Base-by-base conservation (phyloP, 2,797 vertebrate genomes). In the Distichodus sexfasciatus region DNA sequence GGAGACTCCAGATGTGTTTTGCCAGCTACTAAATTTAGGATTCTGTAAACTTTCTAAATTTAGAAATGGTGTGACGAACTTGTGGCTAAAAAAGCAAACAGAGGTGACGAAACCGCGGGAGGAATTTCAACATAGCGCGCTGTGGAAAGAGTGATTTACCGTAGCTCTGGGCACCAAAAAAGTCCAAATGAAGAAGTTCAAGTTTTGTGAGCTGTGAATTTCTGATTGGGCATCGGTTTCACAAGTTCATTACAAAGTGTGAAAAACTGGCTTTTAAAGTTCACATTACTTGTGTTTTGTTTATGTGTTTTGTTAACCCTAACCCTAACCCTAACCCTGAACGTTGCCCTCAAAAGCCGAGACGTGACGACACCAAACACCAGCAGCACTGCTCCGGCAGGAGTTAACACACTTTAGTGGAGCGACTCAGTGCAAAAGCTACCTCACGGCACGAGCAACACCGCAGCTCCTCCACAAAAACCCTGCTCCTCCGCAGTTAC, bases 401-500 rank as follows among this genome's bases (percentile, higher is more conserved):
- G 19, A 21, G 8, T 15, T 40, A 54, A 43, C 38, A 14, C 7
- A 7, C 10, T 10, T 19, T 31, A 19, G 38, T 43, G 14, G 36
- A 9, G 11, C 1, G 28, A 36, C 33, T 75, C 43, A 19, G 31
- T 63, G 40, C 21, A n/a, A 63, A 36, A 57, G 60, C 59, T 55
- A 40, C 29, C 44, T 71, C 23, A 47, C 0, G 14, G 5, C 17
- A 9, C 4, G 4, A 0, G 4, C 7, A 50, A 12, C n/a, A n/a
- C n/a, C n/a, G 46, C 2, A 11, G 15, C 10, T 3, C 26, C 46
- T 6, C 23, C 2, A 0, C 3, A 40, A 0, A 19, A 10, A 8
- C 19, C 15, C 12, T 6, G 19, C 21, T 73, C 33, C 36, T 43
- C 21, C 17, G 6, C 41, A 43, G 57, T 73, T 90, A 91, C 0